Base-by-base conservation (phyloP, 2,888 invertebrate genomes). In the Chrysomela aeneicollis region DNA sequence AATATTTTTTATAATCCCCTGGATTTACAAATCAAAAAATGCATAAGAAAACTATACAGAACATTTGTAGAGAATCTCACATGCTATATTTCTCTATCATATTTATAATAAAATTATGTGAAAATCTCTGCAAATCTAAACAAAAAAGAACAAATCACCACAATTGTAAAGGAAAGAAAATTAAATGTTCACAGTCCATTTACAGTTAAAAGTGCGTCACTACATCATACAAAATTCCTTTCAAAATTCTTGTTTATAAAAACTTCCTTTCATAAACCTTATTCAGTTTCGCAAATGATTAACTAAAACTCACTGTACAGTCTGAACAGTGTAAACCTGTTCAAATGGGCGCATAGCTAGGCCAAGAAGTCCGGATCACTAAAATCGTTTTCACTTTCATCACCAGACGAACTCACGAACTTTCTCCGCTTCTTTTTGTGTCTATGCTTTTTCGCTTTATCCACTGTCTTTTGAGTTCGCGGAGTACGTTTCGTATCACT, bases 301-400 rank as follows among this genome's bases (percentile, higher is more conserved):
- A 69, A 71, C 67, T 72, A 69, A 72, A 71, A 71, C 64, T 75
- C 77, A 78, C 80, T 78, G 77, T 78, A 80, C 79, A 81, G 68
- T 71, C 77, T 72, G 74, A 74, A 74, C 75, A 71, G 69, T 75
- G 63, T 32, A 64, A n/a, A 65, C 51, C 63, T 68, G 63, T 64
- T 68, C 64, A 67, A 58, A 59, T 59, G 64, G 63, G 68, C 64
- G 65, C 71, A 71, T 70, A 74, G 76, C 78, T 82, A 82, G 79
- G 82, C 82, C 80, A 81, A 78, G 71, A 81, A 83, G 77, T 83
- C 83, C 65, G 83, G 83, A 79, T 90, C 90, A 84, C 89, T 90
- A 80, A 82, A 87, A 80, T 89, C 87, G 77, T 88, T 88, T 73
- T 87, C 74, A 81, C 87, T 87, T 69, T 90, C 90, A 67, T 87